phyloP scores from a whole-genome alignment of 2,888 invertebrate species.

The Himalopsyche japonica region DNA sequence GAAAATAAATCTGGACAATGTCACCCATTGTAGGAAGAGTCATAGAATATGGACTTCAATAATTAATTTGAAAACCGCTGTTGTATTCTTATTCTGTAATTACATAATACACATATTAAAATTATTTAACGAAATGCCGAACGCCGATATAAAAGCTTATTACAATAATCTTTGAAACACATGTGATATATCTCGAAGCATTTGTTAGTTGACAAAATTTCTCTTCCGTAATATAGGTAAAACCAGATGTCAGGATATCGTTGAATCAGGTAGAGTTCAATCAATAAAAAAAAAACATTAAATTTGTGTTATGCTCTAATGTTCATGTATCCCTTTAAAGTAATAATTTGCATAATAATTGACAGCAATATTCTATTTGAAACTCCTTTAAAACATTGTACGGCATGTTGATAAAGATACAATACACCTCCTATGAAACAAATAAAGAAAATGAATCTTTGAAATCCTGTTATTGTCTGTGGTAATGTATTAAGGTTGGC shows the following conservation, averaged over 20 bases:
- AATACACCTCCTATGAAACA: not conserved
- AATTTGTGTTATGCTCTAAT: not conserved
- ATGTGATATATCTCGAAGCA: not conserved
- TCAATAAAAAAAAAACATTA: not conserved
- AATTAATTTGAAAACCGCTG: too few species aligned
- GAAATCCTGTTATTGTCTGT: not conserved
- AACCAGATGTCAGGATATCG: conserved; percentile 17
- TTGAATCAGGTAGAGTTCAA: conserved; percentile 13
- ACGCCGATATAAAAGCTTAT: too few species aligned
- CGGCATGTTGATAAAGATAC: not conserved
- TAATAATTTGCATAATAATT: not conserved
- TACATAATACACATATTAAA: too few species aligned
- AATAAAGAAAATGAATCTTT: not conserved
- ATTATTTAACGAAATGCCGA: too few species aligned
- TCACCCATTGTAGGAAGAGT: too few species aligned
- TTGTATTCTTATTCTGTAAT: too few species aligned
- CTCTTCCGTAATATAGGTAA: conserved; percentile 11
- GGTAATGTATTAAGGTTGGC: not conserved
- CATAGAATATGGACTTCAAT: too few species aligned
- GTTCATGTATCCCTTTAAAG: not conserved
- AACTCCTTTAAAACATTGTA: not conserved
- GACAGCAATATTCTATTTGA: not conserved
- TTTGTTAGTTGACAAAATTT: not conserved
- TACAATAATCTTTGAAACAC: too few species aligned
- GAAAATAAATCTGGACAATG: too few species aligned